Evolutionary conservation across 2,888 invertebrate species (phyloP).

Genomic region (Tenthredo scrophulariae): DNA sequence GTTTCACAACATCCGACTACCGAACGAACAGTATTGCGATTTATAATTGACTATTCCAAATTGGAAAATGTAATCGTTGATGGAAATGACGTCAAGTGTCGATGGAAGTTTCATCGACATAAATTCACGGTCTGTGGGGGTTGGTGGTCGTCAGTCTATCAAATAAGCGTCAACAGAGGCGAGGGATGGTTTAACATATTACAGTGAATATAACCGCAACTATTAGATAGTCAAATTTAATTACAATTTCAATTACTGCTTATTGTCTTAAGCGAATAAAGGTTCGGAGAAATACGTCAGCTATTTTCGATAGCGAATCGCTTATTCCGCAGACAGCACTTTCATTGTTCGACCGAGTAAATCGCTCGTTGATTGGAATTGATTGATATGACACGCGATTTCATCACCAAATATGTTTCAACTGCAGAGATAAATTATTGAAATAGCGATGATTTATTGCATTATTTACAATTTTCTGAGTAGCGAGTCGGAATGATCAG

Average conservation of each 20-base stretch:
- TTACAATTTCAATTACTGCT: background rate
- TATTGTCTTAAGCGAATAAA: constrained; percentile 19
- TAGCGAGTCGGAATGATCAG: background rate
- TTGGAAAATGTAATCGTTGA: constrained; percentile 2
- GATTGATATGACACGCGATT: background rate
- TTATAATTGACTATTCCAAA: background rate
- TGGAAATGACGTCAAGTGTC: background rate
- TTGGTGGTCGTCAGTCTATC: constrained; percentile 9
- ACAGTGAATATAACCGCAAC: background rate
- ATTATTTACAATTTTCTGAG: background rate
- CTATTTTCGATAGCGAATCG: background rate
- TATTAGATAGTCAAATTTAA: background rate
- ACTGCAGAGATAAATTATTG: background rate
- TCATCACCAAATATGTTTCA: background rate
- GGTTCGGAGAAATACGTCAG: background rate
- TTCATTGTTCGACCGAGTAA: constrained; percentile 26
- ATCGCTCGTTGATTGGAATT: background rate
- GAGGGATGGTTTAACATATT: background rate
- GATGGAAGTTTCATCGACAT: background rate
- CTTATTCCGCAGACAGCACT: background rate
- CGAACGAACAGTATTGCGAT: background rate
- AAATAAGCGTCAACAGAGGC: background rate
- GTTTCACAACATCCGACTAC: background rate
- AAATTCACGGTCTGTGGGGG: background rate
- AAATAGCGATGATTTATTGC: background rate